phyloP scores from a whole-genome alignment of 1,140 invertebrate species.

The Heliothis virescens region DNA sequence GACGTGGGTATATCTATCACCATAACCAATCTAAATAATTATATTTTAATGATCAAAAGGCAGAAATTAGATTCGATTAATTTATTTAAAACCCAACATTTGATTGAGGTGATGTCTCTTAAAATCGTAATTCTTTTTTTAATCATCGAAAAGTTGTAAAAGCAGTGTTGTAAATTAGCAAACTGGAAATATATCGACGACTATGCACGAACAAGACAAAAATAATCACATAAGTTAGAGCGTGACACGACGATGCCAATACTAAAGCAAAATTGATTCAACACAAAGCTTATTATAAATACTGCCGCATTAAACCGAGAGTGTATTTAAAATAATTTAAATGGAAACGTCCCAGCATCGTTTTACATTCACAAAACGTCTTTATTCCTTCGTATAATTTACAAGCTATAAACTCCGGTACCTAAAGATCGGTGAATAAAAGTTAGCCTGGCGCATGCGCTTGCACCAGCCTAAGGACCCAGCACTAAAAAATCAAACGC shows the following conservation, averaged over 20 bases:
- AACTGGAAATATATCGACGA: conserved; percentile 34
- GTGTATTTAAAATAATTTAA: conserved; percentile 79
- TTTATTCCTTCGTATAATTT: conserved; percentile 77
- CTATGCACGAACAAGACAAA: neutral
- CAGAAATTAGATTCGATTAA: conserved; percentile 15
- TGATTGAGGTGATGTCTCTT: conserved; percentile 14
- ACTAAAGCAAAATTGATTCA: conserved; percentile 71
- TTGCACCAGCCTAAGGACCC: conserved; percentile 49
- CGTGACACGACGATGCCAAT: conserved; percentile 49
- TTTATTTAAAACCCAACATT: conserved; percentile 16
- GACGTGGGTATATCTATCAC: neutral
- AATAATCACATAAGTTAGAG: conserved; percentile 44
- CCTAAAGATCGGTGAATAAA: conserved; percentile 78
- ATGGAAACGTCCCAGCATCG: conserved; percentile 72
- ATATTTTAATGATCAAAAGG: conserved; percentile 8
- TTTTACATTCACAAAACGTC: conserved; percentile 73
- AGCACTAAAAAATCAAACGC: conserved; percentile 68
- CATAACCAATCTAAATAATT: too few species aligned
- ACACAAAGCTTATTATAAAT: conserved; percentile 72
- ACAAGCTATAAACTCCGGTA: conserved; percentile 74
- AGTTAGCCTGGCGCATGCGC: conserved; percentile 70
- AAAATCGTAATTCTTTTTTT: conserved; percentile 1
- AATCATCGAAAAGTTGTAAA: neutral
- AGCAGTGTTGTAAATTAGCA: conserved; percentile 33
- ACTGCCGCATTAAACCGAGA: conserved; percentile 62